Base-by-base conservation (phyloP, 2,113 vertebrate species). In the Corythornis cristatus region DNA sequence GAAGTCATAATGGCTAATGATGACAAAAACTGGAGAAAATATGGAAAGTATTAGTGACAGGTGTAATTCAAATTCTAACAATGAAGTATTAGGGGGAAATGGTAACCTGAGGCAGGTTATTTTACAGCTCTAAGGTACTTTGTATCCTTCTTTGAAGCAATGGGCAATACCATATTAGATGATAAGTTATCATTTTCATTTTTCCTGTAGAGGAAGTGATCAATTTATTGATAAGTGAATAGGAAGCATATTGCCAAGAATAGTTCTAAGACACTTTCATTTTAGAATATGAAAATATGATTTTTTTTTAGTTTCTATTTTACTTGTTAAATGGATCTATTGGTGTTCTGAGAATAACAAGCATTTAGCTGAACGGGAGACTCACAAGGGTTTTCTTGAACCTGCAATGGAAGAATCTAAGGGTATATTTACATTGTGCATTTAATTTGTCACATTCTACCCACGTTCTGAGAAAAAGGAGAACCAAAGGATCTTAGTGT, bases 351-450 rank as follows among this genome's bases (percentile, higher is more conserved):
- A 11, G 11, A 70, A 76, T 31, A 1, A 42, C 28, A 86, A 66
- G 18, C n/a, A 48, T 60, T 71, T 54, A 48, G 35, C 29, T 62
- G 46, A 70, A 58, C 25, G 51, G 66, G 8, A 53, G 60, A 91
- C 19, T 1, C 35, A 11, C 10, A 65, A 60, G 14, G 14, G 16
- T 25, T 80, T 90, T 37, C 61, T 51, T 75, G 17, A 71, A 79
- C 8, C 9, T 80, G 15, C 25, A 58, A 45, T 0, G 2, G n/a
- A 80, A 77, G 20, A 42, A 45, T 65, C 22, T 23, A 53, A 86
- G 16, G 12, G 4, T 57, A 5, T 71, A 25, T 79, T 85, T 72
- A n/a, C 0, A 0, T 7, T n/a, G 3, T 16, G 6, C 10, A 13
- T 90, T 86, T 86, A 26, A 62, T 31, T 42, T 86, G 46, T 4